These are phyloP conservation scores for Charina bottae DNA, from an alignment of 2,113 vertebrate genomes.

Conservation along the genomic window DNA sequence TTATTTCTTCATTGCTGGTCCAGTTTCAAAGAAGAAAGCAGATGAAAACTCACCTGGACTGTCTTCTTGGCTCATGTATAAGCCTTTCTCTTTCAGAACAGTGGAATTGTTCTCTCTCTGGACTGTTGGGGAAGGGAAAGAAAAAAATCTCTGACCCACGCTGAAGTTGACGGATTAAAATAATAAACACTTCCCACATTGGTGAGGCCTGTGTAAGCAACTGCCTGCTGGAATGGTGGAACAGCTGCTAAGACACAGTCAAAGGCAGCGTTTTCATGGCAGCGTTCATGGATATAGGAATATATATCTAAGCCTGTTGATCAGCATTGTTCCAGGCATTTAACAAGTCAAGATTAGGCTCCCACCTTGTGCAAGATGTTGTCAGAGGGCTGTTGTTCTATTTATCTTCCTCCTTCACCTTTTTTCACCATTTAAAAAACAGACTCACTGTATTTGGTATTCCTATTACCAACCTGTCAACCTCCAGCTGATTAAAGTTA, in stretches of 20 bases:
- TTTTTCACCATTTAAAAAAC: constrained; percentile 13
- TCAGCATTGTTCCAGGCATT: not conserved
- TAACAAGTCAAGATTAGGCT: not conserved
- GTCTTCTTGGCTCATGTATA: not conserved
- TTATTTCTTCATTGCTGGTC: no score
- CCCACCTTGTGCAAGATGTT: not conserved
- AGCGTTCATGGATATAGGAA: not conserved
- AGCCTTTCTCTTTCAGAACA: not conserved
- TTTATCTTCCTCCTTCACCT: not conserved
- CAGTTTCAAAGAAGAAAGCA: not conserved
- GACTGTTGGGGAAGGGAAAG: not conserved
- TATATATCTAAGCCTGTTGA: not conserved
- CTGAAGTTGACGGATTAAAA: constrained; percentile 34
- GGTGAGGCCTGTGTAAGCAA: constrained; percentile 16
- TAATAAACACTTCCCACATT: not conserved
- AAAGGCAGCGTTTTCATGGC: not conserved
- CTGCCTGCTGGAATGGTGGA: not conserved
- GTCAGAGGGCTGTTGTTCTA: not conserved
- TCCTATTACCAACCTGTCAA: constrained; percentile 3
- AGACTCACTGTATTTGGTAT: not conserved
- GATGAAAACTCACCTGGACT: not conserved
- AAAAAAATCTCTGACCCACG: not conserved
- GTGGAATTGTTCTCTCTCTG: not conserved
- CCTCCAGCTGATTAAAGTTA: constrained; percentile 13
- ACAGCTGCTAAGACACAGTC: not conserved